A percentile compares a stretch with the other conserved stretches of the same genome.
These are phyloP conservation scores for Pleuronectes platessa DNA, from an alignment of 2,113 vertebrate genomes.

Conservation along the genomic window DNA sequence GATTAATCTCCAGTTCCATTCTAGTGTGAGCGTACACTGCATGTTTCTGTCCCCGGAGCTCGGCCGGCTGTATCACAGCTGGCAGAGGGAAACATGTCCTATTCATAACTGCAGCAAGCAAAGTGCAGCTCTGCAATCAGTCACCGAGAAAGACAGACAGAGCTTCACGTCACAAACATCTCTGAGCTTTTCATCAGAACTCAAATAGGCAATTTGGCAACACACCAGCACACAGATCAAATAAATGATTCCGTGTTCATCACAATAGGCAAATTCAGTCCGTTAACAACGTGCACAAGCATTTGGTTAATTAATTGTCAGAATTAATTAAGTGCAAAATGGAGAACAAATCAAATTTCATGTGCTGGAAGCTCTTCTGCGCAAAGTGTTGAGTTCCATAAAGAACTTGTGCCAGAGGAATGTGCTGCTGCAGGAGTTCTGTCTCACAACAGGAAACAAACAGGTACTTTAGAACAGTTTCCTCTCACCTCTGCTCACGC, in stretches of 20 bases:
- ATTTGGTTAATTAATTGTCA: slow-evolving; percentile 60
- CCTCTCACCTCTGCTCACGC: not conserved
- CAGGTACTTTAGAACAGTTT: not conserved
- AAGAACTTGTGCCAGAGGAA: slow-evolving; percentile 9
- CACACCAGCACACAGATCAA: slow-evolving; percentile 23
- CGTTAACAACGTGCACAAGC: slow-evolving; percentile 49
- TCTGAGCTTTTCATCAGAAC: slow-evolving; percentile 19
- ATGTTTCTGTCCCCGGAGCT: not conserved
- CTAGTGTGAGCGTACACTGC: not conserved
- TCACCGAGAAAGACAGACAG: not conserved
- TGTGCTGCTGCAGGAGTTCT: not conserved
- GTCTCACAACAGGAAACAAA: not conserved
- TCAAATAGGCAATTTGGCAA: slow-evolving; percentile 35
- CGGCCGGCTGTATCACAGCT: not conserved
- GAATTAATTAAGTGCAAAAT: slow-evolving; percentile 45
- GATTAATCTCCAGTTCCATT: not conserved
- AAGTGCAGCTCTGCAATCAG: slow-evolving; percentile 9
- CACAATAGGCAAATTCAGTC: slow-evolving; percentile 47
- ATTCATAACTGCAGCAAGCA: slow-evolving; percentile 3
- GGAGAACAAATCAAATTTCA: slow-evolving; percentile 45
- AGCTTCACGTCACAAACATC: slow-evolving; percentile 13
- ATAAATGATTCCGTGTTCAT: slow-evolving; percentile 58
- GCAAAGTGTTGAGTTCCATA: slow-evolving; percentile 10
- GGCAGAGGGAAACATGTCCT: not conserved
- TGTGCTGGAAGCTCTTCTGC: slow-evolving; percentile 25